Conservation (phyloP, 2,797 vertebrate species). For the Sphenopsis melanotis region DNA sequence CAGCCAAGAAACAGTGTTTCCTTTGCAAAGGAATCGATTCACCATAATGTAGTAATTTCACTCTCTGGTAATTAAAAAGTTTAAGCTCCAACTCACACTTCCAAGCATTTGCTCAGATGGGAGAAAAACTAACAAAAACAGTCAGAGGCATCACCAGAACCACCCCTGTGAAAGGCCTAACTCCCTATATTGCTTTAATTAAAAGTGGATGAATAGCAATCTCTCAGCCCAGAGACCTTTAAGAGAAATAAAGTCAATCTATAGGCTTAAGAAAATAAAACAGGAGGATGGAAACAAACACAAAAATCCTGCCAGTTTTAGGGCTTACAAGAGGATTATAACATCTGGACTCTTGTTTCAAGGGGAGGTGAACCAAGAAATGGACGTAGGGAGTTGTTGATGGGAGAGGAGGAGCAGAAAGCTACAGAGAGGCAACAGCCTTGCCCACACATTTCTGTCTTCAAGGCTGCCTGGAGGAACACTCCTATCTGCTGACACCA, state of each 20-base stretch:
- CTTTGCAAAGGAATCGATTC: not conserved
- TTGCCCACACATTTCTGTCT: not conserved
- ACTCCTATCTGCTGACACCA: not conserved
- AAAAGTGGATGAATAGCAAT: constrained; percentile 29
- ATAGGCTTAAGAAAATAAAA: constrained; percentile 35
- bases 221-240: not conserved
- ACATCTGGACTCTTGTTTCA: not conserved
- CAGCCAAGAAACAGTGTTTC: not conserved
- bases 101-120: not conserved
- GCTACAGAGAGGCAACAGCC: not conserved
- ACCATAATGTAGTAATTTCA: not conserved
- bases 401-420: not conserved
- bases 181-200: constrained; percentile 42
- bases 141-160: not conserved
- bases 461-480: not conserved
- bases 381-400: not conserved
- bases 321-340: constrained; percentile 13
- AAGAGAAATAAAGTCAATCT: constrained; percentile 8
- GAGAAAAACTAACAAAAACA: constrained; percentile 31
- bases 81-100: not conserved
- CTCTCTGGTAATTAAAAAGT: not conserved
- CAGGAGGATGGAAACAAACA: constrained; percentile 29
- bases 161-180: constrained; percentile 7
- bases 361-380: not conserved
- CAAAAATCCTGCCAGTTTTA: constrained; percentile 21